Base-by-base conservation (phyloP, 1,140 invertebrate genomes). In the Nebria ingens region DNA sequence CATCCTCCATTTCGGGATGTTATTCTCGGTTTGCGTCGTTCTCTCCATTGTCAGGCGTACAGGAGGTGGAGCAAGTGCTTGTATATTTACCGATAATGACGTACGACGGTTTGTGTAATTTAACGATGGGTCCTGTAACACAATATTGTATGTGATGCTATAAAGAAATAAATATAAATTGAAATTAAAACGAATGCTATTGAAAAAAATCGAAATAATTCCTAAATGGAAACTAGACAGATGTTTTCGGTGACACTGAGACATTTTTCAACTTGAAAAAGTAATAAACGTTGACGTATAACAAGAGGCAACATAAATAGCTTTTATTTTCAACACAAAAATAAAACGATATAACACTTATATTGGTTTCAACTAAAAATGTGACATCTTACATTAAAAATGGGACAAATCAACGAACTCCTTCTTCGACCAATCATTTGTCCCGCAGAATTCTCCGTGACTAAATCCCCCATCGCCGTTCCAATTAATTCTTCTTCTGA, bases 21-120 rank as follows among this genome's bases (percentile, higher is more conserved):
- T 75, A 3, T 68, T 71, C 66, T 91, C 87, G 0, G 87, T 91
- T 73, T 91, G 88, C 0, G 88, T 91, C 52, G 84, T 87, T 19
- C 85, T 74, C 64, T 89, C 86, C 78, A 88, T 82, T 0, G 85
- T 89, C 12, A 79, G 73, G 0, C 77, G 72, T 53, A 70, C 70
- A 50, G 71, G 66, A 42, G 73, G 71, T 21, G 61, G 56, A 45
- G 40, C 40, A 9, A 45, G 40, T 19, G 21, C n/a, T 40, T 62
- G 61, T 21, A 56, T 6, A 49, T 54, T 60, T 6, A 57, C 60
- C 2, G 62, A 56, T 25, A 69, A 49, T 19, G 68, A 67, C 2
- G 64, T 63, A 53, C 62, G 60, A 56, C 59, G 58, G 19, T 58
- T 64, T 23, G 52, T 59, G 50, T 65, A 66, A 55, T 63, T 60